Base-by-base conservation (phyloP, 2,888 invertebrate genomes). In the Leptothorax acervorum region DNA sequence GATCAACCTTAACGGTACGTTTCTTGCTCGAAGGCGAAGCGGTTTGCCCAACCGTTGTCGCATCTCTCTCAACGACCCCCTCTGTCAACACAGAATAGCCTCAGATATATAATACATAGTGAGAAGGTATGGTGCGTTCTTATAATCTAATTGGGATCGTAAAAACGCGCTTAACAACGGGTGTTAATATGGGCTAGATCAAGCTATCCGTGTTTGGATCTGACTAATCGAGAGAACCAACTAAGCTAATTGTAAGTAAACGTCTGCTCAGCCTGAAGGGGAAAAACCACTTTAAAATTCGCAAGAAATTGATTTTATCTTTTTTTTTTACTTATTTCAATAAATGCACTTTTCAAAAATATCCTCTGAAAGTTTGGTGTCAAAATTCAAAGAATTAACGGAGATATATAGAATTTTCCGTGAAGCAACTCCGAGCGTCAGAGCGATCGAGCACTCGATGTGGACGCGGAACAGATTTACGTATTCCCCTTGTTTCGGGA, bases 1-100 rank as follows among this genome's bases (percentile, higher is more conserved):
- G 92, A 94, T 94, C 94, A 87, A 94, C 93, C 91, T 94, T 94
- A 92, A 94, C 93, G 87, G 93, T 94, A 89, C 94, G 94, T 92
- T 93, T 94, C 94, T 93, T 94, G 93, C 93, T 93, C 87, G 92
- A 92, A 90, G 94, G 88, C 82, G 92, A 90, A 86, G 91, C 87
- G 85, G 92, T 91, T 92, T 89, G 91, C 85, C 89, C 91, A 87
- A 91, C 89, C 86, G 91, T 90, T 87, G 92, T 92, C 86, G 91
- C 92, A 87, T 92, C 89, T 91, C 90, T 91, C 84, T 92, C 89
- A 90, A 88, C 86, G 92, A 90, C 90, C 87, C 92, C 92, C 94
- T 93, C 94, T 94, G 94, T 92, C 93, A 94, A 94, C 93, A 94
- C 93, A 94, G 92, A 94, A 93, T 89, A 89, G 87, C 89, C 78